Evolutionary conservation across 2,888 invertebrate species (phyloP), one percentile per base, ranked within the genome.

Genomic region (Andricus quercusramuli): DNA sequence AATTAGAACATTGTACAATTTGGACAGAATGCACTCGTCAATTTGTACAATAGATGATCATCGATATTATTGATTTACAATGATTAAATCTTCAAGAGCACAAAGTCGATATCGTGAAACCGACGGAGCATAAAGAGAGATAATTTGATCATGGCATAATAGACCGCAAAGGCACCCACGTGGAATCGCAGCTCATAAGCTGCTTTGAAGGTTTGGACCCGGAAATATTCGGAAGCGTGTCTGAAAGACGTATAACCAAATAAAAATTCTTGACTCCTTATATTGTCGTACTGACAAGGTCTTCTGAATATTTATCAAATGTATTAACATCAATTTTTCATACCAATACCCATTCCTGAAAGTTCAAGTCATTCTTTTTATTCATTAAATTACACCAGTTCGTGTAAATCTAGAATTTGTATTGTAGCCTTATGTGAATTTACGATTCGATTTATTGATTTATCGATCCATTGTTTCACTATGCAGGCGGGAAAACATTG

Each of bases 151-250:
- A 5, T 13, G 32, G 32, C 74, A 56, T 74, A 56, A 74, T 74
- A 74, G n/a, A 74, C 32, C 74, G 47, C 70, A 70, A 56, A 74
- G 32, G n/a, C 51, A 74, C 9, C 51, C 56, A 74, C 51, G 32
- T 56, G 56, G 32, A 56, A 32, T 56, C 29, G 3, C 62, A 62
- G 22, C 15, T 15, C 62, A 62, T 37, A 8, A 62, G 15, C 25
- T 22, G 62, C 5, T 62, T 25, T 62, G 15, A 62, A 62, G 62
- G 62, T 62, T 25, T 62, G 25, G 15, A 25, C 62, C 25, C 25
- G 25, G 25, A 62, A 62, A 62, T 25, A 62, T 62, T 62, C 62
- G 25, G 25, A 62, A 62, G 62, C 13, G 3, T 62, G 25, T 25
- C 25, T 25, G 25, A 22, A 5, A 62, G 22, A 62, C 5, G 62